Base-by-base conservation (phyloP, 2,113 vertebrate genomes). In the Alethe diademata region DNA sequence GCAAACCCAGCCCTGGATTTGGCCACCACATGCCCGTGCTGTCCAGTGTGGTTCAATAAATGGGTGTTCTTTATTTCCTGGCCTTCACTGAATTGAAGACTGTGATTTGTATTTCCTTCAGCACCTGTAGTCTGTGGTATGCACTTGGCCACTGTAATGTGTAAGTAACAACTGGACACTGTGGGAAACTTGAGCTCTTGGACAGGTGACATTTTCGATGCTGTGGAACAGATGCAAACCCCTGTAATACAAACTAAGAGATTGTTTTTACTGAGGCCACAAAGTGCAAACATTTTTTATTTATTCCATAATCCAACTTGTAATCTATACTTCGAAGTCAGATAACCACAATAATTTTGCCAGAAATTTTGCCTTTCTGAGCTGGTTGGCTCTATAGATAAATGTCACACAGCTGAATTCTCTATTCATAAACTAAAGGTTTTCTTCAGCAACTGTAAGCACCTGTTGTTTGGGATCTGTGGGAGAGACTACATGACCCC, bases 1-100 rank as follows among this genome's bases (percentile, higher is more conserved):
- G 64, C 78, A 87, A 71, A 53, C n/a, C 18, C 51, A 64, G 58
- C 24, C 47, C 61, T 8, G 0, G 43, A 19, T 20, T 16, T 9
- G 8, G 47, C 15, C 7, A 3, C 66, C 36, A 18, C 8, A 6
- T 9, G 8, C 18, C 45, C 1, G 0, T 31, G 65, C 45, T 60
- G 33, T 28, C n/a, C 6, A 4, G 2, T 3, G 23, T 47, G 20
- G 12, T 57, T 62, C 57, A 69, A 66, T 40, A 48, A 38, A 61
- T 24, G 6, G 17, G 22, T 75, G 14, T 4, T 66, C 57, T 79
- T 66, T 71, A 24, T 75, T 53, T 47, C 22, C 47, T 54, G 38
- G 7, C 25, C 42, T 57, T 78, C 16, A 1, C 42, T 48, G 42
- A 65, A 14, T 0, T 35, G 38, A 58, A 86, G 57, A 66, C 61